Percentiles rank a stretch among this genome's conserved stretches.
These are phyloP conservation scores for Loripinus fragilis DNA, from an alignment of 2,888 invertebrate species.

Conservation along the genomic window DNA sequence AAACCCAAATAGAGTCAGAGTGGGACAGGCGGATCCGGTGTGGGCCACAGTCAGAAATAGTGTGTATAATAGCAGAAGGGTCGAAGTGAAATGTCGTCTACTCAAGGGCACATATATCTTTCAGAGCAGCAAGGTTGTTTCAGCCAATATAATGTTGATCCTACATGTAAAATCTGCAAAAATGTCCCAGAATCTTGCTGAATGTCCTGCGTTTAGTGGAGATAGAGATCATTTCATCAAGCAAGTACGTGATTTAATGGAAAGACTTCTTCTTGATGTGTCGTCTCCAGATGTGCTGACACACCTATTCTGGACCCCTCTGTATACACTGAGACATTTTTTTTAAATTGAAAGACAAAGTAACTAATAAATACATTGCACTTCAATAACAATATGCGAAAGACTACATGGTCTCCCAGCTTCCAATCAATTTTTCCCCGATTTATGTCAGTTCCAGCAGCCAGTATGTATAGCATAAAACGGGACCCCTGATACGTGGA, in stretches of 20 bases:
- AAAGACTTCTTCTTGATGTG: neutral
- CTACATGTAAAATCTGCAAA: neutral
- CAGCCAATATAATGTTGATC: neutral
- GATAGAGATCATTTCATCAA: neutral
- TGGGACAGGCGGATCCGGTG: neutral
- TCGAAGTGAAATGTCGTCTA: too few species aligned
- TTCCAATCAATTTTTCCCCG: too few species aligned
- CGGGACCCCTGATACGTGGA: too few species aligned
- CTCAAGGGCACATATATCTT: too few species aligned
- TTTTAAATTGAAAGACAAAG: too few species aligned
- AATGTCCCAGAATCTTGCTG: neutral
- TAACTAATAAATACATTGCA: too few species aligned
- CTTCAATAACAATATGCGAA: too few species aligned
- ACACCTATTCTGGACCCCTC: slow-evolving; percentile 2
- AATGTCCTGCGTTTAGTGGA: neutral
- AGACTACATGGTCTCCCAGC: too few species aligned
- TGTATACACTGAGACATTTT: neutral
- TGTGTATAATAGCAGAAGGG: too few species aligned
- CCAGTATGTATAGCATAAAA: too few species aligned
- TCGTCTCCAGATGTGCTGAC: neutral
- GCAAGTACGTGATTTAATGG: neutral
- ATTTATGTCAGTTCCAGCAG: too few species aligned
- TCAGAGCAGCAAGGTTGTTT: neutral
- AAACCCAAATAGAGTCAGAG: neutral
- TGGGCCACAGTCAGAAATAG: too few species aligned